These are phyloP conservation scores for Danionella dracula DNA, from an alignment of 2,797 vertebrate species.

Conservation along the genomic window DNA sequence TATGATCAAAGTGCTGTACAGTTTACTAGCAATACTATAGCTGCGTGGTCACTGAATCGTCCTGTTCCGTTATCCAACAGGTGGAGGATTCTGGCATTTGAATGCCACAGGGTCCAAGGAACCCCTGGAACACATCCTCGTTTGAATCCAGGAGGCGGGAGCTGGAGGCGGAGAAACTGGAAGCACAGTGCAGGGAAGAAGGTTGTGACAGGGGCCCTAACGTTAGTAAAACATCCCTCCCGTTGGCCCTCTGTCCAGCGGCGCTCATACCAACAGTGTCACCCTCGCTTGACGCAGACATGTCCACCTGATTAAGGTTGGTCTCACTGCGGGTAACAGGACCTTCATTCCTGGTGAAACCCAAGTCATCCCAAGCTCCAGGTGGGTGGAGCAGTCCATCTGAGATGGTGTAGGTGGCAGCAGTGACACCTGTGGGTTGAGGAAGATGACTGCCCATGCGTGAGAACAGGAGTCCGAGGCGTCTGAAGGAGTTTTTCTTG, in stretches of 20 bases:
- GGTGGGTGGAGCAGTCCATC: constrained; percentile 84
- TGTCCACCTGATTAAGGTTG: constrained; percentile 83
- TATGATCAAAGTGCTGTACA: constrained; percentile 66
- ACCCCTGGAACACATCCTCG: constrained; percentile 88
- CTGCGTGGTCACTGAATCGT: constrained; percentile 90
- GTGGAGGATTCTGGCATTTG: constrained; percentile 63
- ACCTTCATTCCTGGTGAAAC: constrained; percentile 70
- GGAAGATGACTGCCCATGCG: constrained; percentile 81
- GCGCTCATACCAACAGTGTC: constrained; percentile 42
- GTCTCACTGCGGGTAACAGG: constrained; percentile 83
- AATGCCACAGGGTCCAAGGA: constrained; percentile 85
- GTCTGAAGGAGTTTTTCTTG: constrained; percentile 86
- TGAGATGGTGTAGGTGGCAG: constrained; percentile 88
- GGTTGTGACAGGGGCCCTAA: constrained; percentile 61
- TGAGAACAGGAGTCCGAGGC: constrained; percentile 86
- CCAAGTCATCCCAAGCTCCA: constrained; percentile 79
- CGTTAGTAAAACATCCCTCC: constrained; percentile 77
- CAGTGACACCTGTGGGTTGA: constrained; percentile 69
- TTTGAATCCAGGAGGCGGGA: constrained; percentile 89
- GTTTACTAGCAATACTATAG: constrained; percentile 74
- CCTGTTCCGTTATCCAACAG: constrained; percentile 82
- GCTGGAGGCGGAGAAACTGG: constrained; percentile 91
- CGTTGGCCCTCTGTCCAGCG: constrained; percentile 61
- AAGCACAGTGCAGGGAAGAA: constrained; percentile 89
- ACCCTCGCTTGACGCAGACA: constrained; percentile 53